Conservation (phyloP, 1,140 invertebrate genomes). For the Aplysia californica region DNA sequence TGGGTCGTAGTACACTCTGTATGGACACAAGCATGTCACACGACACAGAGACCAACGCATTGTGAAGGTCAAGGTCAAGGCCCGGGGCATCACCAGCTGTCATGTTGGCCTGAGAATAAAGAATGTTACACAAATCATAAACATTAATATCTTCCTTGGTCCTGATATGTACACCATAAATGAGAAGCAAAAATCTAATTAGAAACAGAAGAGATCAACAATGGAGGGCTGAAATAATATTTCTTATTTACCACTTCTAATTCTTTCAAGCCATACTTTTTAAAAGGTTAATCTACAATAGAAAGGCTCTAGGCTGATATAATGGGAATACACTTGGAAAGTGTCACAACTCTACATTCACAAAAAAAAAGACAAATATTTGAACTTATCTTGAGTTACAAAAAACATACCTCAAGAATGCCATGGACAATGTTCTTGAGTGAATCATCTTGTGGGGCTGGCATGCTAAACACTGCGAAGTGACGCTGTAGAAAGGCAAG, state of each 20-base stretch:
- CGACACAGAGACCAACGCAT: conserved; percentile 62
- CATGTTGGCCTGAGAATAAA: conserved; percentile 53
- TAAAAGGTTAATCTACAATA: neutral
- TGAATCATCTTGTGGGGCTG: conserved; percentile 56
- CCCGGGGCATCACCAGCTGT: conserved; percentile 56
- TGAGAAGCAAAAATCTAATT: no score
- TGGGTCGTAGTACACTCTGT: conserved; percentile 59
- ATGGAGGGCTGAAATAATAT: no score
- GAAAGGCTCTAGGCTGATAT: no score
- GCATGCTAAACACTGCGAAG: conserved; percentile 64
- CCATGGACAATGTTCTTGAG: conserved; percentile 61
- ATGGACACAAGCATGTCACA: conserved; percentile 58
- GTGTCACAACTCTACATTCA: no score
- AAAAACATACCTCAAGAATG: conserved; percentile 64
- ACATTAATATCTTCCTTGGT: no score
- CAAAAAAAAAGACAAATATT: no score
- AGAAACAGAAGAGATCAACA: no score
- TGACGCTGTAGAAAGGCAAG: conserved; percentile 61
- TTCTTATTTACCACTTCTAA: no score
- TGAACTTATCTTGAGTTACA: no score
- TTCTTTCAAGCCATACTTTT: neutral
- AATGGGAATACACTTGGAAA: no score
- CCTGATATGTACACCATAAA: no score
- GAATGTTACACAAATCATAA: neutral
- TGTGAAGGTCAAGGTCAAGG: conserved; percentile 64